Base-by-base conservation (phyloP, 2,797 vertebrate species). In the Natrix natrix region DNA sequence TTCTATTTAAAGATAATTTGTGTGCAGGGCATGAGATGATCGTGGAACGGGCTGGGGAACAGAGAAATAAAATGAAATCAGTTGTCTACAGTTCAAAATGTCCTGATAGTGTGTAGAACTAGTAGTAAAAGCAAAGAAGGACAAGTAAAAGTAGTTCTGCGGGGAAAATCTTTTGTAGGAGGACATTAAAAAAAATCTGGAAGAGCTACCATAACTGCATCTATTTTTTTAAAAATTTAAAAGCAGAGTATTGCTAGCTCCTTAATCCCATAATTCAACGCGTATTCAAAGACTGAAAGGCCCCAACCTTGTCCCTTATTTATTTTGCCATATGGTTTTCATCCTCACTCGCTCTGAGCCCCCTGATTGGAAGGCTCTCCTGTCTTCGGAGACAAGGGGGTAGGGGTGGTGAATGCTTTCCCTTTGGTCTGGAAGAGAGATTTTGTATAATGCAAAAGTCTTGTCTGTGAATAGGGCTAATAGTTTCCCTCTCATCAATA, bases 1-100 rank as follows among this genome's bases (percentile, higher is more conserved):
- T 93, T 95, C 22, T 96, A 94, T 96, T 97, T 96, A 96, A 93
- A 63, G 13, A 78, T 90, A 83, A n/a, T 91, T 91, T 63, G 37
- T 22, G 2, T 24, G 55, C n/a, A 28, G 12, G 59, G 43, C 43
- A 11, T 32, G 55, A 12, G 43, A 48, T 83, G 37, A 48, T 48
- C 1, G 24, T 61, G 54, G 11, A 32, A 43, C 37, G 8, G 28
- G 13, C 61, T 10, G 96, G 88, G 93, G 88, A 0, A 2, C 60
- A 56, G 92, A 94, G 95, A 95, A 93, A 93, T 92, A 78, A 0
- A 94, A 95, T 96, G 95, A 95, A 14, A 94, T 95, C 94, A 93
- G 94, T 66, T 3, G 0, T 94, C 86, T 92, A 86, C 94, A 97
- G 96, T 95, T 96, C 95, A 96, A 91, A 92, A 86, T 91, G 86